Evolutionary conservation across 2,888 invertebrate genomes (phyloP).

Genomic region (Cerastis rubricosa): DNA sequence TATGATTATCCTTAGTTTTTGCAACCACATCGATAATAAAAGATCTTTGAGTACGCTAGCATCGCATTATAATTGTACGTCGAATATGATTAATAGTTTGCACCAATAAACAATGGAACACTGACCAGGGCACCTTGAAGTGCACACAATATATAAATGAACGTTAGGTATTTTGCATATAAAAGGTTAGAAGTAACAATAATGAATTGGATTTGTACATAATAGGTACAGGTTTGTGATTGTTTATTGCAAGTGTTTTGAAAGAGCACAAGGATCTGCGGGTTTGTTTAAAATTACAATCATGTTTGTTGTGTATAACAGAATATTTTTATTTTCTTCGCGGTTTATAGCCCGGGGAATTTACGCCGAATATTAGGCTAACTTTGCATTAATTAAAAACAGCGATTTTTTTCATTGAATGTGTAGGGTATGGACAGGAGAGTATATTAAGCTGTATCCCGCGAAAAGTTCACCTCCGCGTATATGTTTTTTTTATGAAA

Average conservation of each 20-base stretch:
- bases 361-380: too few relatives aligned
- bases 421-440: too few relatives aligned
- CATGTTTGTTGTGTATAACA: neutral
- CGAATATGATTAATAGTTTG: conserved; percentile 58
- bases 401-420: too few relatives aligned
- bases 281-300: conserved; percentile 1
- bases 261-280: neutral
- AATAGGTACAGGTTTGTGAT: conserved; percentile 20
- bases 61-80: conserved; percentile 56
- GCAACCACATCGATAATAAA: conserved; percentile 44
- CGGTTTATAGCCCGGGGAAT: too few relatives aligned
- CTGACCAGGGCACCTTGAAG: conserved; percentile 60
- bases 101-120: conserved; percentile 47
- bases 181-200: conserved; percentile 48
- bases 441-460: too few relatives aligned
- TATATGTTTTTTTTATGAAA: too few relatives aligned
- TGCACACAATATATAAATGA: conserved; percentile 48
- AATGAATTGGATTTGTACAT: conserved; percentile 33
- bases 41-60: conserved; percentile 51
- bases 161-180: conserved; percentile 53
- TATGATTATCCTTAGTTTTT: conserved; percentile 50
- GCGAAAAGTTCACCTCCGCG: too few relatives aligned
- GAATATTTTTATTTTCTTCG: neutral
- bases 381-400: too few relatives aligned
- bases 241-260: conserved; percentile 27